These are phyloP conservation scores for Mormyrus proboscirostris DNA, from an alignment of 2,797 vertebrate genomes.

Conservation along the genomic window DNA sequence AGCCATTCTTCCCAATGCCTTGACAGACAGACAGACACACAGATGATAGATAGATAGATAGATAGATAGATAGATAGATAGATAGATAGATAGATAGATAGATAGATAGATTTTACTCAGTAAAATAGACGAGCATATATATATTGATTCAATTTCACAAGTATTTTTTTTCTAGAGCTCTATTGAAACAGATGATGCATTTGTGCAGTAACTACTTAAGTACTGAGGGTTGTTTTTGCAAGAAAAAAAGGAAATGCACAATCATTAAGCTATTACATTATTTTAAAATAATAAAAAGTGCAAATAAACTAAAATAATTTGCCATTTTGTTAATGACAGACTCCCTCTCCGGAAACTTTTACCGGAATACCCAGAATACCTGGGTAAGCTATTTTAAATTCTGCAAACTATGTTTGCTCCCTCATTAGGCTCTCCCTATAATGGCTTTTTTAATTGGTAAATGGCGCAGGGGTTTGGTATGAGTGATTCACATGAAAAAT, in stretches of 20 bases:
- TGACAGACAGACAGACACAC: neutral
- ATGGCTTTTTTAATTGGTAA: neutral
- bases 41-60: too few species aligned
- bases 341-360: neutral
- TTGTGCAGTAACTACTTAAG: neutral
- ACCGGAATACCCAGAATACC: neutral
- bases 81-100: too few species aligned
- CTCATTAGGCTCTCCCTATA: neutral
- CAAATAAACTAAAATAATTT: neutral
- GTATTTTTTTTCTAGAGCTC: neutral
- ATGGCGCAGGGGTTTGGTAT: neutral
- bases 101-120: too few species aligned
- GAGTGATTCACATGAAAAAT: neutral
- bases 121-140: too few species aligned
- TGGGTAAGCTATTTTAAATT: neutral
- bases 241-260: neutral
- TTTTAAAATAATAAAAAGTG: neutral
- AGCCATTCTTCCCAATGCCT: neutral
- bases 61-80: too few species aligned
- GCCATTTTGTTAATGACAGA: neutral
- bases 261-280: neutral
- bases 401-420: neutral
- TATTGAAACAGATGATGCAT: neutral
- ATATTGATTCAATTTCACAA: neutral
- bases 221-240: neutral